phyloP scores from a whole-genome alignment of 2,113 vertebrate genomes.

The Calonectris borealis region DNA sequence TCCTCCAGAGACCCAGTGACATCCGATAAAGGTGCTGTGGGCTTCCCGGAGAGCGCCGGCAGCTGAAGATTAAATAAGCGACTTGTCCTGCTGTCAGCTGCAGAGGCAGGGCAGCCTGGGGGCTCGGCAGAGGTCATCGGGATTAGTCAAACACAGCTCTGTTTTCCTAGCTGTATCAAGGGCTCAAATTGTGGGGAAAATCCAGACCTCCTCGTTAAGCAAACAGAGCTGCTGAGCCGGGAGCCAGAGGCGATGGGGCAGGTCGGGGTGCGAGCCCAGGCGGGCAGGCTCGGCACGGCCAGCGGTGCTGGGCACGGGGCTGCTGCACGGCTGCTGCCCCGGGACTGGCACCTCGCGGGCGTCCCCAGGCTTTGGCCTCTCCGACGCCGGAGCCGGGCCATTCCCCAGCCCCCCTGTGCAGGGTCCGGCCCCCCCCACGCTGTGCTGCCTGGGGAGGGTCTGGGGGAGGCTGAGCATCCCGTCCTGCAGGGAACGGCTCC shows the following conservation, averaged over 20 bases:
- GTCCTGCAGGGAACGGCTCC: slow-evolving; percentile 81
- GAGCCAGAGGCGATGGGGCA: neutral
- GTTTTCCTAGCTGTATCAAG: slow-evolving; percentile 57
- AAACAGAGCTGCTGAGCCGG: neutral
- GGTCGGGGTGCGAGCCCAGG: neutral
- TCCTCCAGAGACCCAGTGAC: neutral
- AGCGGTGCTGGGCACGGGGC: neutral
- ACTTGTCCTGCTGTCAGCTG: neutral
- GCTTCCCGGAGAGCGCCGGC: rapidly evolving
- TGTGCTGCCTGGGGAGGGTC: neutral
- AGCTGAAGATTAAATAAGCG: neutral
- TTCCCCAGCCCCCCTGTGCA: neutral
- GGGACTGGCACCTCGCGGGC: neutral
- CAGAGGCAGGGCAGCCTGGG: neutral
- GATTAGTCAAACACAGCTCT: slow-evolving; percentile 44
- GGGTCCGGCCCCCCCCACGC: rapidly evolving
- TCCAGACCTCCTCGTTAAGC: slow-evolving; percentile 2
- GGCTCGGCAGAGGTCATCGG: neutral
- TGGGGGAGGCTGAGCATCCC: neutral
- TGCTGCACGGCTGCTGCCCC: neutral
- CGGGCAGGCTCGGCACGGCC: neutral
- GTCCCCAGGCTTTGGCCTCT: neutral
- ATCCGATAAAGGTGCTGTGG: neutral
- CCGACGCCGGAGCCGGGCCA: rapidly evolving
- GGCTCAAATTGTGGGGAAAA: slow-evolving; percentile 60